phyloP scores from a whole-genome alignment of 2,888 invertebrate species.

The Apantesis nais region DNA sequence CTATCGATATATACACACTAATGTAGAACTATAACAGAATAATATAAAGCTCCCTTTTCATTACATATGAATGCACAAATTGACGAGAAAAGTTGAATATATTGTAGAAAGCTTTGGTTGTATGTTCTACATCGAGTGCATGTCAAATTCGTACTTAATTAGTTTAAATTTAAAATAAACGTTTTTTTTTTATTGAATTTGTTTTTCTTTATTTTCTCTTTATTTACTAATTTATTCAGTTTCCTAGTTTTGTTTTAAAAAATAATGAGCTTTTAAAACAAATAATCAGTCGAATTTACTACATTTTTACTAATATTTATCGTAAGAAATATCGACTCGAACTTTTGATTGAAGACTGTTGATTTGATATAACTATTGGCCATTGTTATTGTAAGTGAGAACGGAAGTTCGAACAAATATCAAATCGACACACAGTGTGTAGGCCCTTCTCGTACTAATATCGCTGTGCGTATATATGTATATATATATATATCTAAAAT shows the following conservation, averaged over 20 bases:
- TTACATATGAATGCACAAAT: background rate
- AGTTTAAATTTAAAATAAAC: slow-evolving; percentile 52
- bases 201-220: slow-evolving; percentile 38
- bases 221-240: background rate
- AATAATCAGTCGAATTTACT: slow-evolving; percentile 59
- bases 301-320: slow-evolving; percentile 45
- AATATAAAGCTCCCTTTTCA: background rate
- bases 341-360: slow-evolving; percentile 62
- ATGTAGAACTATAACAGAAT: background rate
- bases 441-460: slow-evolving; percentile 20
- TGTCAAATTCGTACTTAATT: slow-evolving; percentile 57
- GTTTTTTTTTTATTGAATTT: slow-evolving; percentile 47
- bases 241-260: slow-evolving; percentile 6
- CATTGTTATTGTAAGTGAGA: slow-evolving; percentile 34
- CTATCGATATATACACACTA: background rate
- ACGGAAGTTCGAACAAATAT: slow-evolving; percentile 16
- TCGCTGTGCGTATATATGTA: slow-evolving; percentile 23
- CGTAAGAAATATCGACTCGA: slow-evolving; percentile 32
- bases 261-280: slow-evolving; percentile 34
- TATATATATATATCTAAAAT: slow-evolving; percentile 22
- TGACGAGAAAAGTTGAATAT: background rate
- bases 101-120: slow-evolving; percentile 9
- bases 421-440: slow-evolving; percentile 21
- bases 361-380: slow-evolving; percentile 55
- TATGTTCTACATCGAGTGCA: slow-evolving; percentile 26